Base-by-base conservation (phyloP, 2,888 invertebrate genomes). In the Sclerodermus sp. region DNA sequence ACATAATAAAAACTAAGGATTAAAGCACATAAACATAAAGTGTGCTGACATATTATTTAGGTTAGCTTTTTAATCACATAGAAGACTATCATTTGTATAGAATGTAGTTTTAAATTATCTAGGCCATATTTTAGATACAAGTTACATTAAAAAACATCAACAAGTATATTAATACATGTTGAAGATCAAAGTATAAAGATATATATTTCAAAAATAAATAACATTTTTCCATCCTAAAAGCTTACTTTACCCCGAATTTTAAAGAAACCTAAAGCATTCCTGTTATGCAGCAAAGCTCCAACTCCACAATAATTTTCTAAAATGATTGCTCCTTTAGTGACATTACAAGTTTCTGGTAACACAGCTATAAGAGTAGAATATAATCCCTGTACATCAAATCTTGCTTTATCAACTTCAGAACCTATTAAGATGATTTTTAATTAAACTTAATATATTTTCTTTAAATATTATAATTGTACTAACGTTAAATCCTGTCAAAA, bases 211-310 rank as follows among this genome's bases (percentile, higher is more conserved):
- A n/a, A n/a, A n/a, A n/a, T n/a, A n/a, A n/a, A n/a, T n/a, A n/a
- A n/a, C 23, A 29, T 10, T 36, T 42, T 8, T n/a, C 16, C 8
- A 32, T 29, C 47, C 58, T 86, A 90, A 74, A 90, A 91, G 76
- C 92, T 91, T 71, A 93, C 87, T 76, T 90, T 90, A 60, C 92
- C 91, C 61, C 93, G 82, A 53, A 91, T 90, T 80, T 91, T 90
- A 79, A 91, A 92, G 80, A 91, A 93, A 1, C 93, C 93, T 74
- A 93, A 82, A 58, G 86, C 84, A 62, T 90, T 88, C 67, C 90
- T 88, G 79, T 93, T 93, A 73, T 91, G 90, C 5, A 93, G 83
- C 38, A 92, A 77, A 2, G 92, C 90, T 9, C 89, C 85, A 36
- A 93, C 78, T 4, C 91, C 90, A 12, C 90, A 82, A 70, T 93